phyloP scores from a whole-genome alignment of 2,797 vertebrate genomes.

The Danio choprae region DNA sequence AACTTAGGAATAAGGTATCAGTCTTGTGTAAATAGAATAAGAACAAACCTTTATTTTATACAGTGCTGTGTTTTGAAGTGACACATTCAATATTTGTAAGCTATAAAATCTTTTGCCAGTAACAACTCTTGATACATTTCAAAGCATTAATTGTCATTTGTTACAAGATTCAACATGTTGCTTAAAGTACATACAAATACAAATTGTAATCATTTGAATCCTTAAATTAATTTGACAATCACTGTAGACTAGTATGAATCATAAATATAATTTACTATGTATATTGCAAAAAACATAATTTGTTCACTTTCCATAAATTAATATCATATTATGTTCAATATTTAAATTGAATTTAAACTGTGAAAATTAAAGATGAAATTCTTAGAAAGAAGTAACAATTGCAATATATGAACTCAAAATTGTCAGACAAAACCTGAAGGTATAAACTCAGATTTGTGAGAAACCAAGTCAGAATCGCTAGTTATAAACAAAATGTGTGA shows the following conservation, averaged over 20 bases:
- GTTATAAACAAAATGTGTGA: too few species aligned
- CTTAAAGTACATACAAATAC: neutral
- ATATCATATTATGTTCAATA: neutral
- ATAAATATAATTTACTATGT: conserved; percentile 1
- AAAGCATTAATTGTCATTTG: neutral
- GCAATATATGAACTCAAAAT: too few species aligned
- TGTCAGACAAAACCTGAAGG: too few species aligned
- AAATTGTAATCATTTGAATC: neutral
- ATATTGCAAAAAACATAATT: neutral
- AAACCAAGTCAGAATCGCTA: too few species aligned
- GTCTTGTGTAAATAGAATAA: neutral
- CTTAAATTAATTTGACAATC: neutral
- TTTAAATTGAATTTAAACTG: too few species aligned
- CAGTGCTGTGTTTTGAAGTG: neutral
- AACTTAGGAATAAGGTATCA: neutral
- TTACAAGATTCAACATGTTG: neutral
- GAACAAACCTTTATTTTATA: conserved; percentile 11
- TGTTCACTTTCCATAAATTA: neutral
- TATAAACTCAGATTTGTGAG: too few species aligned
- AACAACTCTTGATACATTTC: neutral
- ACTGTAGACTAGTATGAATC: neutral
- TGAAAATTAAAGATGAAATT: too few species aligned
- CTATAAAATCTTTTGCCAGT: neutral
- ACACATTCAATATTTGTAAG: neutral
- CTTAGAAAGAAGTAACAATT: too few species aligned